Evolutionary conservation across 2,888 invertebrate genomes (phyloP), one percentile per base, ranked within the genome.

Genomic region (Drosophila pegasa): DNA sequence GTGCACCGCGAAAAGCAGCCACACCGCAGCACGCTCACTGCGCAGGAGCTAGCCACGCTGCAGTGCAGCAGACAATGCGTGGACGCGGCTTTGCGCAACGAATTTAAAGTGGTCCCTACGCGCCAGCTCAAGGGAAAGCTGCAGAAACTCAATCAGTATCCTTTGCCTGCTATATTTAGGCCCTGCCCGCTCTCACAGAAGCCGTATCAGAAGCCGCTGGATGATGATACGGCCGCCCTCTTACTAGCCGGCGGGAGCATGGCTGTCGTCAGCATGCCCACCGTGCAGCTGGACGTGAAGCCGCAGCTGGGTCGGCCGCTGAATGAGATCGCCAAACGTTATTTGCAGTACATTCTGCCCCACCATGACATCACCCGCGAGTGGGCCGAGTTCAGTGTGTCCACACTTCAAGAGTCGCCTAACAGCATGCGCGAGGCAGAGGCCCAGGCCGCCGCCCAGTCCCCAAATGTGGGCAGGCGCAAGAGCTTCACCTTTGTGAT

Each of bases 401-500:
- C 92, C 12, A 90, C 92, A 2, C 37, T 92, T 27, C 74, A 88
- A 37, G 50, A 71, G 33, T 65, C 82, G 0, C 55, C 60, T 0
- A 71, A 71, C 7, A 75, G 67, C 20, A 75, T 84, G 57, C 77
- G 75, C 3, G 78, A 79, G 20, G 80, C 75, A 1, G 75, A 78
- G 45, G 71, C 71, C 12, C 75, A 78, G 41, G 75, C 74, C 3
- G 71, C 81, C 66, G 78, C 87, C 5, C 71, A 77, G 66, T 78
- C 87, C 35, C 87, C 78, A 6, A 71, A 76, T 2, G 78, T 63
- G 0, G 80, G 82, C 3, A 57, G 74, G 4, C 72, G 77, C 8
- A 78, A 90, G 67, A 90, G 91, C 20, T 93, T 94, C 50, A 93
- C 93, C 41, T 95, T 95, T 90, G 92, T 93, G 56, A 91, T 95